Conservation (phyloP, 2,797 vertebrate genomes). For the Sphenopsis melanotis region DNA sequence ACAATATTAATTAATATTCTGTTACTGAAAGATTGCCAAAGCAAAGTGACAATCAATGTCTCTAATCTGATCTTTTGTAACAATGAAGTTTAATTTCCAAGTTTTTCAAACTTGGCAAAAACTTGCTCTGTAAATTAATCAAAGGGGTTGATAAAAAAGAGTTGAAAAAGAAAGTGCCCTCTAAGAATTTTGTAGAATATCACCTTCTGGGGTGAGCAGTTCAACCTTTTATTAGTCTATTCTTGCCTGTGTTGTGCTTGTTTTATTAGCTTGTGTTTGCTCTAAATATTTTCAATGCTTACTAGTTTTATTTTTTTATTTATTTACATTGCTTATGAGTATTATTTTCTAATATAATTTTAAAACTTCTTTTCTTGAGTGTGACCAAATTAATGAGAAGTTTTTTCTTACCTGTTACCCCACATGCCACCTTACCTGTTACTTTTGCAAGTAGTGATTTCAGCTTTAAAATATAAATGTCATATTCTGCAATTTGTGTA, state of each 20-base stretch:
- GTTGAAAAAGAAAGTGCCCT: background rate
- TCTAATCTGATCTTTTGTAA: background rate
- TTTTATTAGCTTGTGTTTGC: background rate
- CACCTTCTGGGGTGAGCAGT: background rate
- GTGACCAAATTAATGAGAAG: background rate
- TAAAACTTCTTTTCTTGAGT: background rate
- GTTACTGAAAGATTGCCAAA: background rate
- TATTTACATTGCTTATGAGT: background rate
- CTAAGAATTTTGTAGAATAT: background rate
- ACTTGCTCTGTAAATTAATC: background rate
- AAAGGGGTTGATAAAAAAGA: background rate
- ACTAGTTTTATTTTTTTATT: background rate
- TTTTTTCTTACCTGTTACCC: background rate
- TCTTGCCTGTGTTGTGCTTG: background rate
- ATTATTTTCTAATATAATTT: background rate
- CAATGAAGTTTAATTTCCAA: background rate
- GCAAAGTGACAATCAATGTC: background rate
- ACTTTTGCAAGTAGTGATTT: background rate
- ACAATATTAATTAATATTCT: slow-evolving; percentile 25
- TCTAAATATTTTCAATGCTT: background rate
- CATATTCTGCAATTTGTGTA: background rate
- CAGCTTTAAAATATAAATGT: background rate
- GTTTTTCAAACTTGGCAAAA: slow-evolving; percentile 14
- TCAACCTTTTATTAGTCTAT: background rate
- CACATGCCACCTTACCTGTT: no score